Conservation (phyloP, 2,113 vertebrate genomes). For the Alectura lathami region DNA sequence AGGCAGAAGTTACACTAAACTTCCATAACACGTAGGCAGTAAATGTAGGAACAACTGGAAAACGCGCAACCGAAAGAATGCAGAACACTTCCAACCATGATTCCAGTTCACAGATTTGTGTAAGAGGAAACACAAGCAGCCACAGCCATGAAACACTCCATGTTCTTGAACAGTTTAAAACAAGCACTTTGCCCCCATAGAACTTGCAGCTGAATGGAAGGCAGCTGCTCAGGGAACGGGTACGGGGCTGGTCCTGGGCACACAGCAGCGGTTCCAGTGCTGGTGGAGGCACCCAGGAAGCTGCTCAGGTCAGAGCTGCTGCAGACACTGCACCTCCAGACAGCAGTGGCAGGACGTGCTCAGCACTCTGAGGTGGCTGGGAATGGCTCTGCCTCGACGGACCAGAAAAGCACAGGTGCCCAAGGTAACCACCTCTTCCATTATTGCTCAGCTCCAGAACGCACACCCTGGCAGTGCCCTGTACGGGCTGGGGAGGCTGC, state of each 20-base stretch:
- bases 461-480: neutral
- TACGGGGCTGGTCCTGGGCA: neutral
- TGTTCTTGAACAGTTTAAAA: neutral
- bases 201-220: neutral
- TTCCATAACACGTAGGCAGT: neutral
- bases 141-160: neutral
- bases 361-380: neutral
- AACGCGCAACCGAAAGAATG: neutral
- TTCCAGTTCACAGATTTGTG: slow-evolving; percentile 25
- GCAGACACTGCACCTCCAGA: neutral
- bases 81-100: neutral
- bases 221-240: neutral
- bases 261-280: neutral
- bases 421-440: neutral
- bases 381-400: neutral
- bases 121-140: neutral
- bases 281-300: neutral
- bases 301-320: neutral
- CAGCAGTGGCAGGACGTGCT: neutral
- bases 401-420: neutral
- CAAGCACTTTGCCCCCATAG: neutral
- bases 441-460: neutral
- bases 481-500: neutral
- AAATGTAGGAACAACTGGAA: neutral
- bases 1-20: neutral